These are phyloP conservation scores for Garra rufa DNA, from an alignment of 2,113 vertebrate genomes.

Conservation along the genomic window DNA sequence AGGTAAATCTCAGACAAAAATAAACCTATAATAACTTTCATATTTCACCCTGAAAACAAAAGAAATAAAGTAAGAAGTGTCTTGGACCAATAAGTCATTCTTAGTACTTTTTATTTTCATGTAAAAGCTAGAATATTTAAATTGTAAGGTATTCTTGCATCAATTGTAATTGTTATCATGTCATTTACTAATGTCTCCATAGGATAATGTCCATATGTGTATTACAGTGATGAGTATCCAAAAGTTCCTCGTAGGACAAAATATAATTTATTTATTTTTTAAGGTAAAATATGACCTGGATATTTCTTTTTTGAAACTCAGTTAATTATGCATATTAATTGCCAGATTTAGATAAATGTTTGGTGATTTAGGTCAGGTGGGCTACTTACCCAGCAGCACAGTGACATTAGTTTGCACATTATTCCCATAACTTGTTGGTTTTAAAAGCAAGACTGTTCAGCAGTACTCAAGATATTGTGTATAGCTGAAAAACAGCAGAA, in stretches of 20 bases:
- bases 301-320: background rate
- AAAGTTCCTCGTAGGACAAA: background rate
- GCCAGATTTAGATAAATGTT: background rate
- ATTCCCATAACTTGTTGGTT: background rate
- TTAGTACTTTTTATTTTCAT: background rate
- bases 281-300: background rate
- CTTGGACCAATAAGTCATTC: background rate
- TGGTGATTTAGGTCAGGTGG: background rate
- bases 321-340: background rate
- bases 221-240: background rate
- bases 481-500: background rate
- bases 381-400: background rate
- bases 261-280: background rate
- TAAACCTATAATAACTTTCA: background rate
- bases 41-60: background rate
- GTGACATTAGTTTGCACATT: background rate
- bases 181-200: background rate
- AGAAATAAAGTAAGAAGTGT: background rate
- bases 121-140: background rate
- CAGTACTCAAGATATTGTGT: background rate
- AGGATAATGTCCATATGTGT: background rate
- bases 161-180: background rate
- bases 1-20: background rate
- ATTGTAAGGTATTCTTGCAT: background rate
- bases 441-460: background rate